Base-by-base conservation (phyloP, 2,888 invertebrate species). In the Microplitis manilae region DNA sequence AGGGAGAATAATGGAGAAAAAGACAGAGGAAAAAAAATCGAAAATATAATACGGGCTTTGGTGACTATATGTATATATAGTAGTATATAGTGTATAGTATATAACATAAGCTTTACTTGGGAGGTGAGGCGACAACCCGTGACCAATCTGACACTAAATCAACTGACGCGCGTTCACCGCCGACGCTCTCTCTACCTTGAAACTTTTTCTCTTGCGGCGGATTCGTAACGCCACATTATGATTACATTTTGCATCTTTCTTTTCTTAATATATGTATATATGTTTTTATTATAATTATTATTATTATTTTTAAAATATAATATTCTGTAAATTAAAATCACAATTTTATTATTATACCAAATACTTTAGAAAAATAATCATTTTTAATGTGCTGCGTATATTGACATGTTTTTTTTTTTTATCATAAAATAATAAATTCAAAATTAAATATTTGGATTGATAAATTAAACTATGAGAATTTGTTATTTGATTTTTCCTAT, bases 101-200 rank as follows among this genome's bases (percentile, higher is more conserved):
- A 50, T 50, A 50, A 50, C 50, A 50, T 50, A 40, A 50, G 67
- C 40, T 30, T 30, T 30, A 30, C 30, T 79, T 79, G 80, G 80
- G 81, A 85, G 82, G 82, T 85, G 84, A 87, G 86, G 84, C 86
- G 86, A 86, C 86, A 86, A 86, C 84, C 86, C 88, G 87, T 87
- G 87, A 87, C 87, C 87, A 87, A 87, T 87, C 87, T 85, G 84
- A 86, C 87, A 84, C 86, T 87, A 87, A 87, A 87, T 87, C 87
- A 87, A 86, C 86, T 83, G 87, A 87, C 85, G 84, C 83, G 85
- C 83, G 84, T 81, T 84, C 80, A 81, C 82, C 83, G 82, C 83
- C 76, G 62, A 68, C 79, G 77, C 76, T 73, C 68, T 68, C 68
- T 71, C 76, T 73, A 50, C 65, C 62, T 72, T 76, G 39, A 59